Evolutionary conservation across 2,113 vertebrate species (phyloP).

Genomic region (Platichthys stellatus): DNA sequence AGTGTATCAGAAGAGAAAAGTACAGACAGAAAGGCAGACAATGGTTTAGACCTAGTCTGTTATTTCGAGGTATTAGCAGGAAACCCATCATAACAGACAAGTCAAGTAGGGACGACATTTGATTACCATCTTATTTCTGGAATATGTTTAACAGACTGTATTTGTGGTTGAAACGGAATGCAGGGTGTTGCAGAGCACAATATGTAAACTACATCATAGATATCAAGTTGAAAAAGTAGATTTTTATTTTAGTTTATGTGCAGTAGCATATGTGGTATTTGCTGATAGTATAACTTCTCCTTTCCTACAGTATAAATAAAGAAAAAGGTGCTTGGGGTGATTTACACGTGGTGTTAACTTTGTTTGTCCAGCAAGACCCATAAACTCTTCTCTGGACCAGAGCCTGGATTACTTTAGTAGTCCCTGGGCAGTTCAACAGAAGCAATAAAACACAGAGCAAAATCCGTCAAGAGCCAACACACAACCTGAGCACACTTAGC

Average conservation of each 20-base stretch:
- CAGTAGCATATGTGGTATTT: no score
- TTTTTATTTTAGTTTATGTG: no score
- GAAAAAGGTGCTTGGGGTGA: neutral
- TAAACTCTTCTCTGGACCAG: neutral
- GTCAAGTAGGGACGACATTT: neutral
- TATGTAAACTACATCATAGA: no score
- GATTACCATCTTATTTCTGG: neutral
- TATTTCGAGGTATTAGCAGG: neutral
- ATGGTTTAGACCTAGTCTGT: neutral
- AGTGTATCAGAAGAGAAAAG: conserved; percentile 3
- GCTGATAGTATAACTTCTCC: no score
- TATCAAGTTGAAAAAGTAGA: no score
- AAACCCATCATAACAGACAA: neutral
- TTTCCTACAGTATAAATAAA: neutral
- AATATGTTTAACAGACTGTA: neutral
- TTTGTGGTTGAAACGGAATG: neutral
- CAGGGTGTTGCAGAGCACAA: no score
- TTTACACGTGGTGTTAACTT: neutral
- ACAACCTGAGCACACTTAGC: neutral
- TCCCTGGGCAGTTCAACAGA: neutral
- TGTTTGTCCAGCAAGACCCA: neutral
- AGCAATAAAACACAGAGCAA: neutral
- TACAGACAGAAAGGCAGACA: neutral
- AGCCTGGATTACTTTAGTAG: neutral
- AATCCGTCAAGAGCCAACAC: neutral